Evolutionary conservation across 2,797 vertebrate genomes (phyloP).

Genomic region (Acanthis flammea): DNA sequence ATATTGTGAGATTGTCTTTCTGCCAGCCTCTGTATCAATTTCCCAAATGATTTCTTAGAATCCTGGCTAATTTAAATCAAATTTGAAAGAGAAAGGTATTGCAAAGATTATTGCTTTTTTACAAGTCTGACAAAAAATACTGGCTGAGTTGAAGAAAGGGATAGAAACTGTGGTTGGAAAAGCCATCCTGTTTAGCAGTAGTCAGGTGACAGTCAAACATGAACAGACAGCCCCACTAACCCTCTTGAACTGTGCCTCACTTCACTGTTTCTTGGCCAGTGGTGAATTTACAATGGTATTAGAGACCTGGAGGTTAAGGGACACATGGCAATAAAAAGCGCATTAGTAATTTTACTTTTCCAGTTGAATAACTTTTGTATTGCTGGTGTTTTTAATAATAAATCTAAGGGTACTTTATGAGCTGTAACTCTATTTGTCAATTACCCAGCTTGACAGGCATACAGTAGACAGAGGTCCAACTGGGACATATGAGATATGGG

Average conservation of each 20-base stretch:
- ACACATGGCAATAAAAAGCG: background rate
- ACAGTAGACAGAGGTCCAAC: background rate
- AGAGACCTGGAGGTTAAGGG: background rate
- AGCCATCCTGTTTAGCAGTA: background rate
- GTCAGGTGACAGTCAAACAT: background rate
- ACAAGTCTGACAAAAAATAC: background rate
- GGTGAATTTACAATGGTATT: background rate
- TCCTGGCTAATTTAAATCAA: background rate
- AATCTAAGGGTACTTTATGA: background rate
- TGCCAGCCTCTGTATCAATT: background rate
- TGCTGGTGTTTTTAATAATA: background rate
- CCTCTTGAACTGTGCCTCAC: background rate
- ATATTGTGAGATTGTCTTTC: background rate
- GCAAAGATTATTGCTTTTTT: background rate
- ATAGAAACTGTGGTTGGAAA: background rate
- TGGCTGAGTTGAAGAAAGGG: background rate
- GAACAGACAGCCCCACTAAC: background rate
- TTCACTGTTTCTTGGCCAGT: background rate
- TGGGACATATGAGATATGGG: background rate
- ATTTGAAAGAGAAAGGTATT: background rate
- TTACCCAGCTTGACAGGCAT: background rate
- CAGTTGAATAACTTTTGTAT: background rate
- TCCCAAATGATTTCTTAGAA: background rate
- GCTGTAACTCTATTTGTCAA: background rate
- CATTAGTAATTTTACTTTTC: background rate